Conservation (phyloP, 2,797 vertebrate species). For the Aldrovandia affinis region DNA sequence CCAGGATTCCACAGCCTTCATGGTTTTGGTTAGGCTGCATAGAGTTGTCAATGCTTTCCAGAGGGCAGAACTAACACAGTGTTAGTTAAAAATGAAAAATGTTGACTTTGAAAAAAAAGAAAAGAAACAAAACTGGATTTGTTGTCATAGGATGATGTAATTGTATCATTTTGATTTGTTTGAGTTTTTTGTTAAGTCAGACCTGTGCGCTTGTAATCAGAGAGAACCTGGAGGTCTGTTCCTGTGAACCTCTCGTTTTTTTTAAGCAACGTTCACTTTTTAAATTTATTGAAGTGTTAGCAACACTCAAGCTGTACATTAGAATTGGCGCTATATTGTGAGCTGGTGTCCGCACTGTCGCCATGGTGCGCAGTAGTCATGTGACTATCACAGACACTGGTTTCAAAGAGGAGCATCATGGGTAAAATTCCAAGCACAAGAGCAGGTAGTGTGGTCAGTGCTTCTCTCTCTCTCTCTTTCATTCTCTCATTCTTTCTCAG, state of each 20-base stretch:
- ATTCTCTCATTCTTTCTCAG: slow-evolving; percentile 37
- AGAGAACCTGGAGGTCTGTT: not conserved
- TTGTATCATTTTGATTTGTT: not conserved
- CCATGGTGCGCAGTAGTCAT: not conserved
- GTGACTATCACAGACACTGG: not conserved
- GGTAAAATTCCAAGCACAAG: slow-evolving; percentile 73
- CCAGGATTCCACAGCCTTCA: not conserved
- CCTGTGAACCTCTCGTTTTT: not conserved
- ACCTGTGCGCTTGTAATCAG: not conserved
- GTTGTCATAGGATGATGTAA: not conserved
- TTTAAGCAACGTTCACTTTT: not conserved
- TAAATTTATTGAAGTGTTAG: not conserved
- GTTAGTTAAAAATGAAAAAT: not conserved
- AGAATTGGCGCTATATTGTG: too few relatives aligned
- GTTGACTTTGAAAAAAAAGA: not conserved
- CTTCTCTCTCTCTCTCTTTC: slow-evolving; percentile 35
- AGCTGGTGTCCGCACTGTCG: not conserved
- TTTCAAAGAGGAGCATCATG: slow-evolving; percentile 37
- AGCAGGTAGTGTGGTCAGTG: slow-evolving; percentile 56
- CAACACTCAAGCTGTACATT: not conserved
- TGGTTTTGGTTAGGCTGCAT: not conserved
- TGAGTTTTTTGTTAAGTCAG: not conserved
- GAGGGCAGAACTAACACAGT: not conserved
- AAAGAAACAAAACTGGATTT: not conserved
- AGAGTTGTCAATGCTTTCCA: not conserved